Conservation (phyloP, 2,888 invertebrate species). For the Diadegma fenestrale region DNA sequence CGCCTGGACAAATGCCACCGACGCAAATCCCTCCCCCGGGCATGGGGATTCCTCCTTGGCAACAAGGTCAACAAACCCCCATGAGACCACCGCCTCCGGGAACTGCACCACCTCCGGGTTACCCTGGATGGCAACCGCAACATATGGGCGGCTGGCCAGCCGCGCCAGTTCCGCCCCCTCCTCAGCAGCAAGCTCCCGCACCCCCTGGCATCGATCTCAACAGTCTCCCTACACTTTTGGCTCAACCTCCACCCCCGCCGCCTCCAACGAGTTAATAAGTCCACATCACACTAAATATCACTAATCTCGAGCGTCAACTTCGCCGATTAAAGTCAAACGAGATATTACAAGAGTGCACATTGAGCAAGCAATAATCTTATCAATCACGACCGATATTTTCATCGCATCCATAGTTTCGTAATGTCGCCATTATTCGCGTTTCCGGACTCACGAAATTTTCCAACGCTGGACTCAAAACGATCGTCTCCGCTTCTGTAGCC, state of each 20-base stretch:
- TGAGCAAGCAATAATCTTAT: slow-evolving; percentile 19
- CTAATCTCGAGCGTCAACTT: neutral
- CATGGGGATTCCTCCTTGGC: slow-evolving; percentile 84
- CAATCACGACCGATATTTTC: slow-evolving; percentile 23
- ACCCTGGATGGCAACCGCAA: slow-evolving; percentile 79
- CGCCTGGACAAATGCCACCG: slow-evolving; percentile 81
- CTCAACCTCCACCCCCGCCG: slow-evolving; percentile 90
- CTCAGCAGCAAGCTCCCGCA: slow-evolving; percentile 82
- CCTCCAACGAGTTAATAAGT: slow-evolving; percentile 84
- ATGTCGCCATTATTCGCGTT: neutral
- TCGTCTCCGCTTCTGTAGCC: neutral
- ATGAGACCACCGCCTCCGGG: slow-evolving; percentile 84
- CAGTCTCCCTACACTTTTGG: slow-evolving; percentile 86
- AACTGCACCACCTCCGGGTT: slow-evolving; percentile 81
- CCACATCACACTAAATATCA: slow-evolving; percentile 13
- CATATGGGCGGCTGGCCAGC: slow-evolving; percentile 82
- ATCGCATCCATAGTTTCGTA: slow-evolving; percentile 8
- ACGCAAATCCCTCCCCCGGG: slow-evolving; percentile 81
- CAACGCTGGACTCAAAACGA: neutral
- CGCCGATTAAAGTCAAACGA: neutral
- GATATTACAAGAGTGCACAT: slow-evolving; percentile 16
- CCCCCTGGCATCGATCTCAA: slow-evolving; percentile 87
- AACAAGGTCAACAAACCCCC: slow-evolving; percentile 78
- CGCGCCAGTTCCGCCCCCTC: slow-evolving; percentile 86
- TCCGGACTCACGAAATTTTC: neutral